These are phyloP conservation scores for Drosophila pruinosa DNA, from an alignment of 1,140 invertebrate species.

Conservation along the genomic window DNA sequence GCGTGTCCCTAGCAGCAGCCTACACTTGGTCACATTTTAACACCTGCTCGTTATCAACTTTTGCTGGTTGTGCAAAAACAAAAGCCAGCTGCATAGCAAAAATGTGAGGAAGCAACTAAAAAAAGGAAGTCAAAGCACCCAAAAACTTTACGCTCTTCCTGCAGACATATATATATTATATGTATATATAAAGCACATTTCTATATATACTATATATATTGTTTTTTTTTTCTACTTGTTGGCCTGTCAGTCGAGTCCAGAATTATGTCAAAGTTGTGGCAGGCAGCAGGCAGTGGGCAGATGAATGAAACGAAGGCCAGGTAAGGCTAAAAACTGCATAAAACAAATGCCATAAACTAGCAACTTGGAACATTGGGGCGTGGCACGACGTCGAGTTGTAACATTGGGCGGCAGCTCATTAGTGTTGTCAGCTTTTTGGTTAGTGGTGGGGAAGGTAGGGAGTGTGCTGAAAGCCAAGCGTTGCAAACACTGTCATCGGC, in stretches of 20 bases:
- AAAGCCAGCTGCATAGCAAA: slow-evolving; percentile 28
- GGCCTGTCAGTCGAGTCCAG: slow-evolving; percentile 65
- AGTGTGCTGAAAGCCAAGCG: slow-evolving; percentile 1
- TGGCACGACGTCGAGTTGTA: background rate
- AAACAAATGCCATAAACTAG: slow-evolving; percentile 72
- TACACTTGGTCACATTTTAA: slow-evolving; percentile 78
- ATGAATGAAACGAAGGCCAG: slow-evolving; percentile 8
- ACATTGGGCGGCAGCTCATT: slow-evolving; percentile 58
- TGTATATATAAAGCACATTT: slow-evolving; percentile 28
- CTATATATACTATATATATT: slow-evolving; percentile 34
- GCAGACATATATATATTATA: slow-evolving; percentile 17
- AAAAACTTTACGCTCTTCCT: slow-evolving; percentile 55
- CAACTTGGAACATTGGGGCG: slow-evolving; percentile 10
- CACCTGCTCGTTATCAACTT: slow-evolving; percentile 81
- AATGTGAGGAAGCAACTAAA: slow-evolving; percentile 20
- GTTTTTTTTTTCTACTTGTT: slow-evolving; percentile 30
- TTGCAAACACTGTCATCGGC: slow-evolving; percentile 52
- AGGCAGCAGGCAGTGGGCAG: background rate
- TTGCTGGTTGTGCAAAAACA: slow-evolving; percentile 58
- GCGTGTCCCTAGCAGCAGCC: slow-evolving; percentile 51
- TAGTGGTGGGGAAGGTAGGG: background rate
- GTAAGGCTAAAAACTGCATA: slow-evolving; percentile 60
- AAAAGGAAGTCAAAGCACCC: slow-evolving; percentile 52
- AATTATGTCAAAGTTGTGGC: slow-evolving; percentile 79
- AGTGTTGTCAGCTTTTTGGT: slow-evolving; percentile 69